Evolutionary conservation across 2,888 invertebrate species (phyloP).

Genomic region (Shargacucullia verbasci): DNA sequence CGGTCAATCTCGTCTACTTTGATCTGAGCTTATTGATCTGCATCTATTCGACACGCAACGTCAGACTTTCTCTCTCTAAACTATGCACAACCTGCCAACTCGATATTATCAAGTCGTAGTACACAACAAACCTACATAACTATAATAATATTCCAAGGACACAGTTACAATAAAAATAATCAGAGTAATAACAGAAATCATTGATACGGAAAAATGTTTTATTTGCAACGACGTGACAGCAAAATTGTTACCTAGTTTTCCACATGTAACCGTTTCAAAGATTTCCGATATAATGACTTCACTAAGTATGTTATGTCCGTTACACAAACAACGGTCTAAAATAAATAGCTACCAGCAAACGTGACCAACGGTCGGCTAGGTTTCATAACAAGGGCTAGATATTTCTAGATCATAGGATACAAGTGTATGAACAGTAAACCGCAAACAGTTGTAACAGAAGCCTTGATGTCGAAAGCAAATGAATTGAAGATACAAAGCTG

Average conservation of each 20-base stretch:
- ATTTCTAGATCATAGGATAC: conserved; percentile 77
- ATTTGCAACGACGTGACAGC: conserved; percentile 6
- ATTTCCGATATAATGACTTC: conserved; percentile 47
- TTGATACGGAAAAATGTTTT: conserved; percentile 5
- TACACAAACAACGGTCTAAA: conserved; percentile 63
- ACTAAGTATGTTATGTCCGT: conserved; percentile 48
- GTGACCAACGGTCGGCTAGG: conserved; percentile 71
- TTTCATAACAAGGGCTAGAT: conserved; percentile 80
- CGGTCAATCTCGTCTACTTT: background rate
- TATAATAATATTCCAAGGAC: background rate
- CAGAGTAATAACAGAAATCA: background rate
- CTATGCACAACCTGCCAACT: conserved; percentile 14
- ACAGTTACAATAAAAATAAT: background rate
- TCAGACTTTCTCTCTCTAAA: conserved; percentile 17
- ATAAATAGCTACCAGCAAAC: conserved; percentile 65
- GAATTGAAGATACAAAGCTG: conserved; percentile 22
- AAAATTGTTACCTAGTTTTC: conserved; percentile 23
- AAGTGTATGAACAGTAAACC: conserved; percentile 63
- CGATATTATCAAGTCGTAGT: conserved; percentile 5
- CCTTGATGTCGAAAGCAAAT: conserved; percentile 39
- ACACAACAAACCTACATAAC: no score
- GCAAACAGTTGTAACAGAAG: conserved; percentile 56
- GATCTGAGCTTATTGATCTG: conserved; percentile 10
- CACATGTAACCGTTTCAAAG: conserved; percentile 38
- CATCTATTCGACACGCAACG: conserved; percentile 3